Evolutionary conservation across 2,888 invertebrate species (phyloP).

Genomic region (Diloba caeruleocephala): DNA sequence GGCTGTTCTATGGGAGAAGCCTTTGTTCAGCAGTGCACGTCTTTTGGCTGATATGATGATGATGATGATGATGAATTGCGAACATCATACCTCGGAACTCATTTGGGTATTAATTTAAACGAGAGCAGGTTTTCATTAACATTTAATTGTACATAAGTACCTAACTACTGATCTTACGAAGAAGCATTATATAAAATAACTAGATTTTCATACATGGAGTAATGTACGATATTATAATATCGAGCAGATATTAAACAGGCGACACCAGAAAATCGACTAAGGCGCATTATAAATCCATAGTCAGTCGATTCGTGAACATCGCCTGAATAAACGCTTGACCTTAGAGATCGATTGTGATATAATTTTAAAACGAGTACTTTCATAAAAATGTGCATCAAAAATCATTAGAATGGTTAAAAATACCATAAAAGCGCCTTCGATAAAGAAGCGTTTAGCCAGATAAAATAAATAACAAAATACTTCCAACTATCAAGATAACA

Average conservation of each 20-base stretch:
- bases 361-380: conserved; percentile 37
- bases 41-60: no score
- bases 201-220: conserved; percentile 59
- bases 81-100: conserved; percentile 27
- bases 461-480: conserved; percentile 47
- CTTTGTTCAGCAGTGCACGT: no score
- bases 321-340: conserved; percentile 17
- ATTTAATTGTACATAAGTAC: conserved; percentile 82
- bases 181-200: conserved; percentile 75
- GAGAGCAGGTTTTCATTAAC: conserved; percentile 65
- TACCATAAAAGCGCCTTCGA: conserved; percentile 25
- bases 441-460: conserved; percentile 27
- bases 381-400: conserved; percentile 34
- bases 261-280: conserved; percentile 22
- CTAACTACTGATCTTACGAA: conserved; percentile 71
- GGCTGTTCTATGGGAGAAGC: no score
- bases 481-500: conserved; percentile 44
- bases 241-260: conserved; percentile 28
- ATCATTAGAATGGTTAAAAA: conserved; percentile 22
- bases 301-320: conserved; percentile 20
- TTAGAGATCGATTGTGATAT: conserved; percentile 37
- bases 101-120: conserved; percentile 54
- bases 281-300: neutral
- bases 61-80: conserved; percentile 53
- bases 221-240: conserved; percentile 40